Base-by-base conservation (phyloP, 2,888 invertebrate genomes). In the Drosophila kanekoi region DNA sequence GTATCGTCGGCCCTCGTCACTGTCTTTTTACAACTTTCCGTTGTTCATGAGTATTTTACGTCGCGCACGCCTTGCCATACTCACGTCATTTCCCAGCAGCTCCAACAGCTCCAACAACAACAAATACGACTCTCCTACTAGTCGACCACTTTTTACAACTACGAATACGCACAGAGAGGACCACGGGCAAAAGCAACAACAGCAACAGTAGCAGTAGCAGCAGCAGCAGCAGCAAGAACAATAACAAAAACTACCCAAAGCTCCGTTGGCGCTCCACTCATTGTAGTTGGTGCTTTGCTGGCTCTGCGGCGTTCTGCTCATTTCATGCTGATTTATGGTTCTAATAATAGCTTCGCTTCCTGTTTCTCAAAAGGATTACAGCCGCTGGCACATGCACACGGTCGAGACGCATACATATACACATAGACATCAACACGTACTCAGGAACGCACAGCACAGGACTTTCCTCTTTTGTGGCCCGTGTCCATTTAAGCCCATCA, bases 261-360 rank as follows among this genome's bases (percentile, higher is more conserved):
- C 61, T 53, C 48, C 51, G 45, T 63, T 63, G 44, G 76, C 45
- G 61, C 53, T 67, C 45, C 43, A 44, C 52, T 54, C 54, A 49
- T 68, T 61, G 63, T 33, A 66, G 62, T 63, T 72, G 57, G 58
- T 72, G 74, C 52, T 64, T 48, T 72, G 56, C 57, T 71, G 66
- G 53, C 38, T 70, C 63, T 79, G 79, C 72, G 76, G 81, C 83
- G 81, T 74, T 81, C 87, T 90, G 85, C 90, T 90, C 90, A 89
- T 90, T 90, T 91, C 89, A 90, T 88, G 91, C 90, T 90, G 91
- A 91, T 90, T 91, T 91, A 90, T 90, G 82, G 89, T 88, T 89
- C 91, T 90, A 90, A 89, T 91, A 90, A 90, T 90, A 88, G 90
- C 82, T 87, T 84, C 81, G 82, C 77, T 87, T 85, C 85, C 87